Percentiles rank a stretch among this genome's conserved stretches.
phyloP scores from a whole-genome alignment of 2,888 invertebrate species.

The Ceramica pisi region DNA sequence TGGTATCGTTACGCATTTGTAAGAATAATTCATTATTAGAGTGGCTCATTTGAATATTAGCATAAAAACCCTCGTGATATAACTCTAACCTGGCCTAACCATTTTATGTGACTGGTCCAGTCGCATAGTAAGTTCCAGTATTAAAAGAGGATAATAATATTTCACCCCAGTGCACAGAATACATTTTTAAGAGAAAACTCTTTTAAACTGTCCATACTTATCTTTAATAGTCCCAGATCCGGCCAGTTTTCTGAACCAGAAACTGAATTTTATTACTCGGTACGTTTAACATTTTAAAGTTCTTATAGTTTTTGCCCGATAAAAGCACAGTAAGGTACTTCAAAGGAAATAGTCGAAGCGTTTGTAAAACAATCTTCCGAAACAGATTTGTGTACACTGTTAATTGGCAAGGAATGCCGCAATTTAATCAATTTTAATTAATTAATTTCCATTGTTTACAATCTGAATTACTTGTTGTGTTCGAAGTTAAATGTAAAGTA shows the following conservation, averaged over 20 bases:
- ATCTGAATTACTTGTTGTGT: constrained; percentile 24
- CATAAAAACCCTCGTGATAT: constrained; percentile 7
- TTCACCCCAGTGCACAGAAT: constrained; percentile 38
- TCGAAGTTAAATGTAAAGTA: constrained; percentile 29
- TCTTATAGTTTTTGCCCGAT: constrained; percentile 2
- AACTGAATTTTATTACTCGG: constrained; percentile 35
- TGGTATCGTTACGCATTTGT: constrained; percentile 2
- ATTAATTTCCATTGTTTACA: constrained; percentile 51
- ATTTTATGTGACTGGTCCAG: constrained; percentile 12
- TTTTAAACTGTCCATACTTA: constrained; percentile 39
- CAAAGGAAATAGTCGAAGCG: constrained; percentile 2
- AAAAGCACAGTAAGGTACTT: constrained; percentile 1
- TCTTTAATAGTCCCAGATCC: constrained; percentile 23
- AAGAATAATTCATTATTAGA: constrained; percentile 30
- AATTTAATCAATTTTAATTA: constrained; percentile 47
- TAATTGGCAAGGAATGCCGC: constrained; percentile 44
- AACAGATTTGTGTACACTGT: constrained; percentile 30
- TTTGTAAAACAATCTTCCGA: constrained; percentile 28
- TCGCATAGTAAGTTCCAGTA: constrained; percentile 39
- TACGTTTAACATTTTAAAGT: constrained; percentile 25
- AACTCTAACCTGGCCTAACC: neutral
- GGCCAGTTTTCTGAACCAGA: constrained; percentile 28
- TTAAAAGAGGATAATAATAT: constrained; percentile 42
- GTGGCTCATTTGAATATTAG: constrained; percentile 8
- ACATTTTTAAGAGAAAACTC: constrained; percentile 48